Evolutionary conservation across 1,140 invertebrate species (phyloP).

Genomic region (Drosophila yakuba): DNA sequence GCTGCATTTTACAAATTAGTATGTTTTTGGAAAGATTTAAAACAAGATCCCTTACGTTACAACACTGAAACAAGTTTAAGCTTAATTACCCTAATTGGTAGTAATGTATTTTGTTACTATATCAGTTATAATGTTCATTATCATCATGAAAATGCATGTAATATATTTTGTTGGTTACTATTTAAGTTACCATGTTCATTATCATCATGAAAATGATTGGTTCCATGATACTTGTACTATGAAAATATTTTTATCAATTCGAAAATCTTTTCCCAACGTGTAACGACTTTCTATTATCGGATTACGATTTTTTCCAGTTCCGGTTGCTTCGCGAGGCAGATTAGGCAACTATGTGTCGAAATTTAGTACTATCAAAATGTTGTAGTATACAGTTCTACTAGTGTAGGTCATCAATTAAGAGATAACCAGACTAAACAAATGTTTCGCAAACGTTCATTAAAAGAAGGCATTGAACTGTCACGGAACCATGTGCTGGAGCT

Average conservation of each 20-base stretch:
- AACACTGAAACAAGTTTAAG: no score
- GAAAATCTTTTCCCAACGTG: slow-evolving; percentile 4
- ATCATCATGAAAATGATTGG: background rate
- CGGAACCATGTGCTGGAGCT: slow-evolving; percentile 34
- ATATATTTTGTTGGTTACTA: no score
- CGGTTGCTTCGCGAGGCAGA: slow-evolving; percentile 41
- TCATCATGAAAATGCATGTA: no score
- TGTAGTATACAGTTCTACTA: slow-evolving; percentile 24
- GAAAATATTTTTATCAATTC: background rate
- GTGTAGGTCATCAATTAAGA: slow-evolving; percentile 56
- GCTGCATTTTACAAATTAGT: background rate
- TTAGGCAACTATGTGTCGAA: slow-evolving; percentile 31
- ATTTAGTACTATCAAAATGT: slow-evolving; percentile 58
- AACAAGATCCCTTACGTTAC: background rate
- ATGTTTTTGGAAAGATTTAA: background rate
- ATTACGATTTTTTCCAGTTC: slow-evolving; percentile 52
- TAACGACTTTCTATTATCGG: slow-evolving; percentile 8
- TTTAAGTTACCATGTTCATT: no score
- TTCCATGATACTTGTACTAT: background rate
- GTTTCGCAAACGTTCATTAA: slow-evolving; percentile 43
- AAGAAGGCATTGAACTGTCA: slow-evolving; percentile 67
- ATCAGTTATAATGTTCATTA: no score
- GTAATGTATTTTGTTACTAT: no score
- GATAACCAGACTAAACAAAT: slow-evolving; percentile 43
- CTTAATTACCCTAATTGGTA: no score